These are phyloP conservation scores for Limnephilus lunatus DNA, from an alignment of 2,888 invertebrate genomes.

Conservation along the genomic window DNA sequence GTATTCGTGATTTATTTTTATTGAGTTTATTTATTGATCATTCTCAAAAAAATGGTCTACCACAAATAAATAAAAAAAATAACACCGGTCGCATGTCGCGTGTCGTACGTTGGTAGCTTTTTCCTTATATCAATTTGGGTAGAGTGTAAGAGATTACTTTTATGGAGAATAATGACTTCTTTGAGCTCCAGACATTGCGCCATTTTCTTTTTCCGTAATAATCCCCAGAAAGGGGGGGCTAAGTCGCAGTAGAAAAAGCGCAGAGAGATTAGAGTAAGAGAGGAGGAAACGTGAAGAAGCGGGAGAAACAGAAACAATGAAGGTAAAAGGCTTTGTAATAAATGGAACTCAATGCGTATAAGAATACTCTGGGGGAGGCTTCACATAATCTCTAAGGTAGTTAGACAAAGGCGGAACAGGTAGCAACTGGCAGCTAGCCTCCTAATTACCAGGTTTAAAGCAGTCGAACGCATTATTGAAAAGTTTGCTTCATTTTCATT, in stretches of 20 bases:
- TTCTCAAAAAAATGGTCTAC: neutral
- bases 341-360: constrained; percentile 17
- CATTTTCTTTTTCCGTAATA: constrained; percentile 13
- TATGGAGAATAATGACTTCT: constrained; percentile 32
- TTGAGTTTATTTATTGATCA: no score
- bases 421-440: neutral
- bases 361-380: neutral
- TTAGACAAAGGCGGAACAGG: neutral
- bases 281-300: neutral
- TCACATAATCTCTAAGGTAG: neutral
- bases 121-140: constrained; percentile 21
- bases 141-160: constrained; percentile 36
- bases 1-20: no score
- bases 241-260: neutral
- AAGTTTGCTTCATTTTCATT: neutral
- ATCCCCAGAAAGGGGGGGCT: neutral
- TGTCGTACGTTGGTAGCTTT: neutral
- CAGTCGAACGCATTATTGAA: neutral
- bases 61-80: neutral
- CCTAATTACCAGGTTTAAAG: neutral
- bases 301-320: constrained; percentile 11
- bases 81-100: neutral
- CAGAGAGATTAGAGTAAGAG: neutral
- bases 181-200: constrained; percentile 25
- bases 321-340: constrained; percentile 30